phyloP scores from a whole-genome alignment of 1,140 invertebrate species.

The Forficula auricularia region DNA sequence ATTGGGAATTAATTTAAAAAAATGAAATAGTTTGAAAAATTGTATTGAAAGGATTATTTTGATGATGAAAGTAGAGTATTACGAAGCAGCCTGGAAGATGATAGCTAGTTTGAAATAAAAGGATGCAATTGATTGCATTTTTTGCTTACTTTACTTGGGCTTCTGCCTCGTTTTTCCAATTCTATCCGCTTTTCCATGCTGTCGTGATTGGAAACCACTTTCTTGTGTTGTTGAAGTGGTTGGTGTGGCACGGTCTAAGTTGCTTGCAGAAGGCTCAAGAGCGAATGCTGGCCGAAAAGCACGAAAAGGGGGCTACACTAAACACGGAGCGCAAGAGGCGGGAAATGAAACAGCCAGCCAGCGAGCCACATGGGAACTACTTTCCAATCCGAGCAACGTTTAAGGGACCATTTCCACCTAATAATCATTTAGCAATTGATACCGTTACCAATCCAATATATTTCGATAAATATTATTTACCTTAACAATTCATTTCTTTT shows the following conservation, averaged over 20 bases:
- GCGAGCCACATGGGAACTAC: too few species aligned
- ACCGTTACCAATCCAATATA: too few species aligned
- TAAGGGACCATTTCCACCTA: too few species aligned
- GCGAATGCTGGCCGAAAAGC: background rate
- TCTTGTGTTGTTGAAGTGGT: too few species aligned
- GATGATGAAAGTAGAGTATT: background rate
- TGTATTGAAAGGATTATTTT: background rate
- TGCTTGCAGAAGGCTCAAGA: constrained; percentile 28
- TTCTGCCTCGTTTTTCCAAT: constrained; percentile 69
- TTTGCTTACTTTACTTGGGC: constrained; percentile 58
- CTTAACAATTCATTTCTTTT: too few species aligned
- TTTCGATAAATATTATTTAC: too few species aligned
- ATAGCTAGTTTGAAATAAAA: background rate
- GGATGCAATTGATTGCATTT: background rate
- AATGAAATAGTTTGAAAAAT: background rate
- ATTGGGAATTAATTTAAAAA: background rate
- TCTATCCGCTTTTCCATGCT: constrained; percentile 82
- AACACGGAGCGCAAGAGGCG: constrained; percentile 16
- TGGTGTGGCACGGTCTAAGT: too few species aligned
- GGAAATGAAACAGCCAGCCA: constrained; percentile 23
- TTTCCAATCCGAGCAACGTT: too few species aligned
- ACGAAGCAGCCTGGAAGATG: constrained; percentile 3
- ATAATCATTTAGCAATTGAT: too few species aligned
- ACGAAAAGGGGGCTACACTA: constrained; percentile 17
- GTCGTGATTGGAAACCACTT: background rate